phyloP scores from a whole-genome alignment of 2,797 vertebrate genomes.

The Bovichtus diacanthus region DNA sequence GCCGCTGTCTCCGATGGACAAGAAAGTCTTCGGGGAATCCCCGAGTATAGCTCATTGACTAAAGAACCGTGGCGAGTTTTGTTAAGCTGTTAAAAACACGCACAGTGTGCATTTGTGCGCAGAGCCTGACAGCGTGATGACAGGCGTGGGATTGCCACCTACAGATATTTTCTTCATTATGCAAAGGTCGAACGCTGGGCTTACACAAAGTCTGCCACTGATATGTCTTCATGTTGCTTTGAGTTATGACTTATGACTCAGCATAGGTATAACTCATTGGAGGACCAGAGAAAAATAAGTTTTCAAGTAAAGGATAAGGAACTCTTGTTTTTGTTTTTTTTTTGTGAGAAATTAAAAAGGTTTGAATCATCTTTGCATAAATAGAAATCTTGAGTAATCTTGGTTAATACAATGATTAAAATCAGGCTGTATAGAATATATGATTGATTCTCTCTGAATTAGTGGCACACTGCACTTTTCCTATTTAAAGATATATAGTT shows the following conservation, averaged over 20 bases:
- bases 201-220: conserved; percentile 5
- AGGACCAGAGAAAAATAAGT: neutral
- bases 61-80: conserved; percentile 27
- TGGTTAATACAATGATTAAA: neutral
- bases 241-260: conserved; percentile 22
- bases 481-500: neutral
- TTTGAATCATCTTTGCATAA: neutral
- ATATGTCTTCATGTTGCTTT: conserved; percentile 32
- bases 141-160: conserved; percentile 29
- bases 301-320: neutral
- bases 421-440: neutral
- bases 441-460: conserved; percentile 1
- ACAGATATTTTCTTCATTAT: conserved; percentile 59
- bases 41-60: conserved; percentile 21
- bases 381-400: neutral
- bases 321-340: neutral
- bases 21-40: conserved; percentile 33
- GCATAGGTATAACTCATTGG: neutral
- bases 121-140: conserved; percentile 28
- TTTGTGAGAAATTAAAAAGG: neutral
- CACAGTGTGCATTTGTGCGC: neutral
- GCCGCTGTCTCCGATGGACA: conserved; percentile 8
- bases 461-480: neutral
- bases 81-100: conserved; percentile 34
- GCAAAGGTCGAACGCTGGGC: conserved; percentile 40